Evolutionary conservation across 1,140 invertebrate species (phyloP).

Genomic region (Bilobella aurantiaca): DNA sequence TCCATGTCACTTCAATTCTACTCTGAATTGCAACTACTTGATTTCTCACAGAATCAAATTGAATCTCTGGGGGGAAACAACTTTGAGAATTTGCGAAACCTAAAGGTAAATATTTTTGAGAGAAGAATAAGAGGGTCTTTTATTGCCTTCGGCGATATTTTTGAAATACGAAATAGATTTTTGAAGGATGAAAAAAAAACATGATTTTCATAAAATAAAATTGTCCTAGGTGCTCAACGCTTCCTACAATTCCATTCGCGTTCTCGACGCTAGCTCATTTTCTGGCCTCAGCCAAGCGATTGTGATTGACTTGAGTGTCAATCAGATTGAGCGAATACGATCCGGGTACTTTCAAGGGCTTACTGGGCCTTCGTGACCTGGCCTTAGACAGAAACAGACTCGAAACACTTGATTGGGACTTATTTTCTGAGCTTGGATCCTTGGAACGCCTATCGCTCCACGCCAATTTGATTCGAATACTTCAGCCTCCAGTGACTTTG

Average conservation of each 20-base stretch:
- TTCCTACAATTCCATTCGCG: slow-evolving; percentile 59
- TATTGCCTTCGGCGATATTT: no score
- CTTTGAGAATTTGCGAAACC: slow-evolving; percentile 60
- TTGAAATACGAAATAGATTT: no score
- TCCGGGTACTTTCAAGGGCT: slow-evolving; percentile 56
- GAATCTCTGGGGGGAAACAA: slow-evolving; percentile 63
- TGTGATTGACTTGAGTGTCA: slow-evolving; percentile 60
- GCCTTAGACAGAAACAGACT: slow-evolving; percentile 59
- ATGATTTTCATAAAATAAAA: no score
- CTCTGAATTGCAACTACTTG: slow-evolving; percentile 61
- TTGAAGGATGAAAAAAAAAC: no score
- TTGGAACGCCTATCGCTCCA: slow-evolving; percentile 38
- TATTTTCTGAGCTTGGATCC: slow-evolving; percentile 50
- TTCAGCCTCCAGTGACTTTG: slow-evolving; percentile 26
- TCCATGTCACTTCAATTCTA: slow-evolving; percentile 57
- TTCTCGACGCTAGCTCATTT: slow-evolving; percentile 60
- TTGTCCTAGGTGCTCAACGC: slow-evolving; percentile 65
- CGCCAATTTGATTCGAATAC: slow-evolving; percentile 35
- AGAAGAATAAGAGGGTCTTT: no score
- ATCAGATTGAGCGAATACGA: slow-evolving; percentile 63
- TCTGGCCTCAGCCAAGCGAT: slow-evolving; percentile 57
- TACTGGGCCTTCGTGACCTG: slow-evolving; percentile 57
- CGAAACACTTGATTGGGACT: slow-evolving; percentile 22
- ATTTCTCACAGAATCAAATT: slow-evolving; percentile 70
- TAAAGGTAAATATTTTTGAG: no score